phyloP scores from a whole-genome alignment of 2,113 vertebrate genomes.

The Calyptommatus sinebrachiatus region DNA sequence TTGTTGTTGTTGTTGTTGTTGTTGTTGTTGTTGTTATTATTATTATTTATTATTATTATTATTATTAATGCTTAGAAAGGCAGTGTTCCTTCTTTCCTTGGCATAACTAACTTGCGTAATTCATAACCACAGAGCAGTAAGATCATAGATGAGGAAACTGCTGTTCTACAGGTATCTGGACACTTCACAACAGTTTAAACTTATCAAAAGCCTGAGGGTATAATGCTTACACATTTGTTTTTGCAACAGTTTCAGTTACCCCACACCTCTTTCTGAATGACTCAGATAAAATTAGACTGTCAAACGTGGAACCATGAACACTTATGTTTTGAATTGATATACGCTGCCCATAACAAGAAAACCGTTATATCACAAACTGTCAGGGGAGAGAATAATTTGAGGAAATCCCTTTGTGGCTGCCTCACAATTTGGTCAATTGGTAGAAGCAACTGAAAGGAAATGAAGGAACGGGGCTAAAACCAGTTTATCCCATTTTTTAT shows the following conservation, averaged over 20 bases:
- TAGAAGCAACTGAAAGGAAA: slow-evolving; percentile 29
- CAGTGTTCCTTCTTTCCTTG: not conserved
- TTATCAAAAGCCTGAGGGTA: not conserved
- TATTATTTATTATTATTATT: no score
- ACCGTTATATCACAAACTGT: slow-evolving; percentile 66
- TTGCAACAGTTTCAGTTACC: slow-evolving; percentile 48
- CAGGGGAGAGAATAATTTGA: slow-evolving; percentile 48
- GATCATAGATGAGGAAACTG: not conserved
- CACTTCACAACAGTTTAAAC: not conserved
- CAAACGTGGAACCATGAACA: slow-evolving; percentile 54
- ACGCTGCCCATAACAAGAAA: slow-evolving; percentile 40
- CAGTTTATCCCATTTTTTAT: slow-evolving; percentile 35
- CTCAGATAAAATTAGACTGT: slow-evolving; percentile 63
- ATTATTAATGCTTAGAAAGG: not conserved
- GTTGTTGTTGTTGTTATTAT: no score
- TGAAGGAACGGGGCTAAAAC: not conserved
- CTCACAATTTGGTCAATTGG: slow-evolving; percentile 16
- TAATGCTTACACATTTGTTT: slow-evolving; percentile 11
- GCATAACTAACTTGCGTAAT: not conserved
- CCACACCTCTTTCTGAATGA: slow-evolving; percentile 74
- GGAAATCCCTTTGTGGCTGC: slow-evolving; percentile 36
- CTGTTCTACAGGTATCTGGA: slow-evolving; percentile 24
- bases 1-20: no score
- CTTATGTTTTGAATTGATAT: slow-evolving; percentile 44
- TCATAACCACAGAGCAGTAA: not conserved